phyloP scores from a whole-genome alignment of 2,113 vertebrate species.

The Anguilla japonica region DNA sequence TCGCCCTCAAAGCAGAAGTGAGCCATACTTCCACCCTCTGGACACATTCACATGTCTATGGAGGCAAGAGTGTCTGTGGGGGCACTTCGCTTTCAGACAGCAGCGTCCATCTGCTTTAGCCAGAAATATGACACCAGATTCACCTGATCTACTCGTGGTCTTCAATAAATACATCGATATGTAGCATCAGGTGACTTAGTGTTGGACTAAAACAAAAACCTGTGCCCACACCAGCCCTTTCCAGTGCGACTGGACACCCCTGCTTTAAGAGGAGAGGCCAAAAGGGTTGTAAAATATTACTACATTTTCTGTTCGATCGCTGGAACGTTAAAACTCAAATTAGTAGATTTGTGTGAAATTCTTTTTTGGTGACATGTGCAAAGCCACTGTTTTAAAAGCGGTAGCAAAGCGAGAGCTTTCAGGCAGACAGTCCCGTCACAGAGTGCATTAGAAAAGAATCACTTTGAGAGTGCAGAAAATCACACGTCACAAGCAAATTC shows the following conservation, averaged over 20 bases:
- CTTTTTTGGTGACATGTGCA: background rate
- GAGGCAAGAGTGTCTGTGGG: background rate
- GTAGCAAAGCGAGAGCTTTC: background rate
- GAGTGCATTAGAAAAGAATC: background rate
- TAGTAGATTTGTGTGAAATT: background rate
- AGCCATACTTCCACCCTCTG: background rate
- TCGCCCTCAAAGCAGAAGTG: background rate
- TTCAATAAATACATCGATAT: too few species aligned
- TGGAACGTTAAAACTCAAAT: background rate
- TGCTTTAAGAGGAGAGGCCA: too few species aligned
- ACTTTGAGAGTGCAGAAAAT: background rate
- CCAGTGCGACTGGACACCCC: too few species aligned
- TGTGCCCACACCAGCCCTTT: too few species aligned
- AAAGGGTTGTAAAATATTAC: background rate
- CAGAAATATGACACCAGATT: too few species aligned
- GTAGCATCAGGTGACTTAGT: too few species aligned
- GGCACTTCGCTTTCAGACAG: background rate
- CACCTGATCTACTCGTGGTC: too few species aligned
- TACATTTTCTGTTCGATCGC: background rate
- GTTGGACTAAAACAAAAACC: too few species aligned
- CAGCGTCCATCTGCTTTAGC: too few species aligned
- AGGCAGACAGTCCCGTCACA: background rate
- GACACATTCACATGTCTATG: background rate
- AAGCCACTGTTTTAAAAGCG: background rate
- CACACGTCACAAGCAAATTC: background rate